Evolutionary conservation across 53 echinoderm and acorn worm genomes (phyloP).

Genomic region (Echinometra lucunter): DNA sequence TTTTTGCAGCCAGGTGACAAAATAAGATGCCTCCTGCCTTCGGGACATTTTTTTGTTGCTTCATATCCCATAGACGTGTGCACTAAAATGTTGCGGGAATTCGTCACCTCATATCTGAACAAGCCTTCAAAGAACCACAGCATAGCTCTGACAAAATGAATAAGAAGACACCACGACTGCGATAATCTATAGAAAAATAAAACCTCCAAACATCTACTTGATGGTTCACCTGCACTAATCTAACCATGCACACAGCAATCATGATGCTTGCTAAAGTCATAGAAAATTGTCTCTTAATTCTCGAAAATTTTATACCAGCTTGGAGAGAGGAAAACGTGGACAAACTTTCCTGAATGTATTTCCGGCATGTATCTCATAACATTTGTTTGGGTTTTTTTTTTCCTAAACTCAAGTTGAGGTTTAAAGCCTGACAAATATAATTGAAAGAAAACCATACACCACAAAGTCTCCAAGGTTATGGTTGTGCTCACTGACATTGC

Average conservation of each 20-base stretch:
- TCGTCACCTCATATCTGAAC: too few relatives aligned
- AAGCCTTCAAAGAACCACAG: too few relatives aligned
- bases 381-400: too few relatives aligned
- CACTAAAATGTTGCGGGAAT: too few relatives aligned
- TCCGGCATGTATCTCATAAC: too few relatives aligned
- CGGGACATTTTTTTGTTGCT: too few relatives aligned
- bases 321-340: neutral
- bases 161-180: neutral
- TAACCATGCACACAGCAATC: slow-evolving; percentile 26
- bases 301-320: neutral
- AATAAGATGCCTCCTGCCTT: too few relatives aligned
- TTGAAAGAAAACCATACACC: neutral
- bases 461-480: neutral
- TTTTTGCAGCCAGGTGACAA: too few relatives aligned
- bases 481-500: neutral
- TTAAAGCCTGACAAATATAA: neutral
- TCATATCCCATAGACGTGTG: too few relatives aligned
- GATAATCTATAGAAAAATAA: neutral
- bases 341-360: neutral
- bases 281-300: neutral
- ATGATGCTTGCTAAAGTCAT: neutral
- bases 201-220: neutral
- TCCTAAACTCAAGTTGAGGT: too few relatives aligned
- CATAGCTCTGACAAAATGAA: too few relatives aligned
- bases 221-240: neutral